phyloP scores from a whole-genome alignment of 2,797 vertebrate genomes.

The Typhlichthys eigenmanni region DNA sequence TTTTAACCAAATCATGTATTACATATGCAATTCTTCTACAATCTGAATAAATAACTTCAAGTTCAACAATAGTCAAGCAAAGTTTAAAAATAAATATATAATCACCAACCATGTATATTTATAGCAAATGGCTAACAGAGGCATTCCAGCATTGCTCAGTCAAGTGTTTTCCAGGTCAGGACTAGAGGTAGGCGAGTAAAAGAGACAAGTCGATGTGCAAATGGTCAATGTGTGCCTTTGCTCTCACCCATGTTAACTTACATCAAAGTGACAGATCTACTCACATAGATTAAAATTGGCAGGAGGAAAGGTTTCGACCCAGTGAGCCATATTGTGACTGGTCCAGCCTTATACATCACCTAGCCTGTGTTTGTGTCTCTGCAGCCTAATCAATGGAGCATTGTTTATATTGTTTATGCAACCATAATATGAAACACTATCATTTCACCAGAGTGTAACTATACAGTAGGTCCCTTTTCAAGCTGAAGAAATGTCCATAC shows the following conservation, averaged over 20 bases:
- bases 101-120: background rate
- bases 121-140: too few species aligned
- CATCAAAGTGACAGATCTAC: slow-evolving; percentile 43
- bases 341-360: slow-evolving; percentile 64
- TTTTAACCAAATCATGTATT: background rate
- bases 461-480: too few species aligned
- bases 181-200: slow-evolving; percentile 17
- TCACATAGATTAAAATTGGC: slow-evolving; percentile 47
- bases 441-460: too few species aligned
- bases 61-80: slow-evolving; percentile 1
- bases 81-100: background rate
- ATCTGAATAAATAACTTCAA: background rate
- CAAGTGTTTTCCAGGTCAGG: slow-evolving; percentile 14
- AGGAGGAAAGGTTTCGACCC: slow-evolving; percentile 60
- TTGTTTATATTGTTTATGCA: too few species aligned
- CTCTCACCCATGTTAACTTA: slow-evolving; percentile 41
- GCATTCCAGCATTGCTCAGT: background rate
- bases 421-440: too few species aligned
- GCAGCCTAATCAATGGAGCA: background rate
- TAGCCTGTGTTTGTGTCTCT: slow-evolving; percentile 19
- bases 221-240: slow-evolving; percentile 17
- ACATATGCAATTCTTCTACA: background rate
- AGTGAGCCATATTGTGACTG: slow-evolving; percentile 47
- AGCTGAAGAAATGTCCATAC: too few species aligned
- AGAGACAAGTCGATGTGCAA: slow-evolving; percentile 9